Percentiles rank a stretch among this genome's conserved stretches.
These are phyloP conservation scores for Pseudeuparius sepicola DNA, from an alignment of 2,888 invertebrate species.

Conservation along the genomic window DNA sequence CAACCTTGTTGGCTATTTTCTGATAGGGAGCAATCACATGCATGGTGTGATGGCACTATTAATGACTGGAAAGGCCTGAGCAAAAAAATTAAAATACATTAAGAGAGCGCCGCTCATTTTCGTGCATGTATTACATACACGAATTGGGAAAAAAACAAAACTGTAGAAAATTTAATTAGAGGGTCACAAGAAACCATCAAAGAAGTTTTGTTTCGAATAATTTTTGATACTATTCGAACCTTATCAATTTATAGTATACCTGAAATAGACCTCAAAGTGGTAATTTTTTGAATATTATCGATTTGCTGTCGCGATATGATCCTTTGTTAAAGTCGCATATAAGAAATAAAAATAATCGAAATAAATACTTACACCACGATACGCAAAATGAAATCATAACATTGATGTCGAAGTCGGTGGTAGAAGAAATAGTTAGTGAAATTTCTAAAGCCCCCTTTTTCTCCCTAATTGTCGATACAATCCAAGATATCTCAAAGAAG, in stretches of 20 bases:
- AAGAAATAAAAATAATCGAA: slow-evolving; percentile 9
- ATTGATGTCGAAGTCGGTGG: slow-evolving; percentile 8
- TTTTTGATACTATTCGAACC: slow-evolving; percentile 6
- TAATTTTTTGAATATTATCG: slow-evolving; percentile 12
- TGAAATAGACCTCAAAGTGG: slow-evolving; percentile 6
- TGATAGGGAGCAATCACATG: too few relatives aligned
- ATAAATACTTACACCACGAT: slow-evolving; percentile 11
- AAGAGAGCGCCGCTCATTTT: too few relatives aligned
- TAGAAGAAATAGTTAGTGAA: slow-evolving; percentile 9
- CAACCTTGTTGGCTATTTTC: too few relatives aligned
- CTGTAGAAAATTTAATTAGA: slow-evolving; percentile 2
- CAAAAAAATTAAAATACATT: too few relatives aligned
- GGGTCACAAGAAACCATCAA: slow-evolving; percentile 8
- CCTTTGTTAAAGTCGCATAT: slow-evolving; percentile 10
- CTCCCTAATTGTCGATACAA: slow-evolving; percentile 6
- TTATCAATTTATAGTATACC: slow-evolving; percentile 3
- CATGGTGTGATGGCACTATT: too few relatives aligned
- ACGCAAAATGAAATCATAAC: slow-evolving; percentile 12
- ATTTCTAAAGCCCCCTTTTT: too few relatives aligned
- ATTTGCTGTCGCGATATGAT: slow-evolving; percentile 8
- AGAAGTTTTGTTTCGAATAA: slow-evolving; percentile 5
- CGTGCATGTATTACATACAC: too few relatives aligned
- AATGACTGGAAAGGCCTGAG: too few relatives aligned
- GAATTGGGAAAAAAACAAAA: too few relatives aligned
- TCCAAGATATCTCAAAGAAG: slow-evolving; percentile 9